A percentile compares a stretch with the other conserved stretches of the same genome.
These are phyloP conservation scores for Hermodice carunculata DNA, from an alignment of 2,888 invertebrate genomes.

Conservation along the genomic window DNA sequence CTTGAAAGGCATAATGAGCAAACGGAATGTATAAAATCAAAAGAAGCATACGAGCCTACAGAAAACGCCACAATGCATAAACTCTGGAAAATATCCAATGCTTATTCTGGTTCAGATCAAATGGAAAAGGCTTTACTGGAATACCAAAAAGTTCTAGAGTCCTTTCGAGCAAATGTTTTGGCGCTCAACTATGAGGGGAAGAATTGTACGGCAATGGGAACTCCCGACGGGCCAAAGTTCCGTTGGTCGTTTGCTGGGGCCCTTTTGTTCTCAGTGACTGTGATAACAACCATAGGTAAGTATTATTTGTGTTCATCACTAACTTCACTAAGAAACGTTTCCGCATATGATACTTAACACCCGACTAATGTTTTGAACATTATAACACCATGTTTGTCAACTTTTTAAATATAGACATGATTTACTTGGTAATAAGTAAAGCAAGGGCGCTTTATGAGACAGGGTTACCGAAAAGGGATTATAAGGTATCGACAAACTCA, in stretches of 20 bases:
- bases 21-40: slow-evolving; percentile 60
- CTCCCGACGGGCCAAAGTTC: slow-evolving; percentile 56
- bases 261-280: slow-evolving; percentile 67
- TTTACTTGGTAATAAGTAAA: too few relatives aligned
- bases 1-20: slow-evolving; percentile 68
- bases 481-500: too few relatives aligned
- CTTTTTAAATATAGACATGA: too few relatives aligned
- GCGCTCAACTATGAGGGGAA: slow-evolving; percentile 64
- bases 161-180: slow-evolving; percentile 61
- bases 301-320: too few relatives aligned
- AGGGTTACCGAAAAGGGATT: too few relatives aligned
- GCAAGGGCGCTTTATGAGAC: too few relatives aligned
- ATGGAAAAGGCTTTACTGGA: slow-evolving; percentile 15
- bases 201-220: slow-evolving; percentile 59
- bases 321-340: too few relatives aligned
- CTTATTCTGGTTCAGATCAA: neutral
- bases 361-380: too few relatives aligned
- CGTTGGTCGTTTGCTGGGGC: slow-evolving; percentile 67
- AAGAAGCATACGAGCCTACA: slow-evolving; percentile 53
- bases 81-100: slow-evolving; percentile 21
- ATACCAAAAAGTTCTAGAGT: slow-evolving; percentile 42
- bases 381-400: too few relatives aligned
- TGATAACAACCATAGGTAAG: slow-evolving; percentile 68
- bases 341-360: too few relatives aligned
- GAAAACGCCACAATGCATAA: slow-evolving; percentile 50